Evolutionary conservation across 2,113 vertebrate species (phyloP), one percentile per base, ranked within the genome.

Genomic region (Forbesichthys agassizii): DNA sequence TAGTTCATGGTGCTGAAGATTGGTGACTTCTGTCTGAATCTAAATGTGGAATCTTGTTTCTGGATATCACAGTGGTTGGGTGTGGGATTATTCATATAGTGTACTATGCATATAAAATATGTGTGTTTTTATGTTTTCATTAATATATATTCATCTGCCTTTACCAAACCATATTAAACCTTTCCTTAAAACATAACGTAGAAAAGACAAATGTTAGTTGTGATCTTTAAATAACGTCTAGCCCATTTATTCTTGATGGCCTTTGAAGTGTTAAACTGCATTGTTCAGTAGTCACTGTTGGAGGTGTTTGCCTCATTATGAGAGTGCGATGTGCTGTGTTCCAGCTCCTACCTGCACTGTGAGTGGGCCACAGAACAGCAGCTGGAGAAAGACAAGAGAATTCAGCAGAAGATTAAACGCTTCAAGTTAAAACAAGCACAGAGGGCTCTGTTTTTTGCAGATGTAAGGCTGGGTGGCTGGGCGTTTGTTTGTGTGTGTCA

Each of bases 381-480:
- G 54, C 94, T 99, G 89, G 92, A 91, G 89, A 99, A 98, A 87
- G 98, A 99, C 94, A 99, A 99, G 94, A 95, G 98, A 91, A 99
- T 99, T 87, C 98, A 97, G 86, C 98, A 97, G 93, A 99, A 99
- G 95, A 98, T 99, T 89, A 99, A 99, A 89, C 95, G 98, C 73
- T 99, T 99, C 89, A 98, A 98, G 92, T 88, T 96, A 77, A 96
- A 97, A 91, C 97, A 99, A 89, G 97, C 97, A 75, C 98, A 99
- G 88, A 95, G 95, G 92, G 96, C 96, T 61, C 96, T 98, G 90
- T 96, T 99, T 92, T 99, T 99, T 83, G 96, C 97, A 87, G 96
- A 99, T 80, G 98, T 99, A 93, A 98, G 98, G 81, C 59, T 53
- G 47, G 74, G 42, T 68, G 62, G 18, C 48, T 71, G 62, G 64